A percentile compares a stretch with the other conserved stretches of the same genome.
phyloP scores from a whole-genome alignment of 2,113 vertebrate genomes.

The Gila orcuttii region DNA sequence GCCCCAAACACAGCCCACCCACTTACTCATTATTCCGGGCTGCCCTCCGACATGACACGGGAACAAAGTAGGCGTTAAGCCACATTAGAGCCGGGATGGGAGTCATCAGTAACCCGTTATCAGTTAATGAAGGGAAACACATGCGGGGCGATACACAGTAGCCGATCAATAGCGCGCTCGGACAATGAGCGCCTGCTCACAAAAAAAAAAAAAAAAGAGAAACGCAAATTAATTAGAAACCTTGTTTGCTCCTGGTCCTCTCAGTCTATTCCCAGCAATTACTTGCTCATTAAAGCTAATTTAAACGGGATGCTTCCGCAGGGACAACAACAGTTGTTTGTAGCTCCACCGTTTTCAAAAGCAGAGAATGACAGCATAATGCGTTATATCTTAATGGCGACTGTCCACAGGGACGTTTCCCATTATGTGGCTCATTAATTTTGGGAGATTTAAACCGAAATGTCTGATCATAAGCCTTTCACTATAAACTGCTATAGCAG shows the following conservation, averaged over 20 bases:
- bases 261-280: constrained; percentile 99
- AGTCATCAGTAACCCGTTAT: constrained; percentile 99
- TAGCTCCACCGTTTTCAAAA: constrained; percentile 73
- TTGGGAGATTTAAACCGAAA: neutral
- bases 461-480: neutral
- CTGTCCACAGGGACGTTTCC: neutral
- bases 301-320: constrained; percentile 84
- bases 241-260: constrained; percentile 99
- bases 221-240: constrained; percentile 99
- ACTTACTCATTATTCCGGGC: constrained; percentile 93
- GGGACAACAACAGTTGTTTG: constrained; percentile 89
- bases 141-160: constrained; percentile 97
- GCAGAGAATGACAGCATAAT: constrained; percentile 84
- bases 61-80: constrained; percentile 99
- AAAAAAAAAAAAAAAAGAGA: constrained; percentile 76
- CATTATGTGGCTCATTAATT: constrained; percentile 2
- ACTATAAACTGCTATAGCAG: neutral
- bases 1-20: constrained; percentile 96
- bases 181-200: constrained; percentile 88
- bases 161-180: constrained; percentile 93
- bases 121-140: constrained; percentile 99
- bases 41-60: constrained; percentile 97
- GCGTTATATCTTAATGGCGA: constrained; percentile 71
- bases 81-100: constrained; percentile 97
- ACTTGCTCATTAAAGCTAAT: constrained; percentile 99